Conservation (phyloP, 2,797 vertebrate genomes). For the Mormyrops boulengeri region DNA sequence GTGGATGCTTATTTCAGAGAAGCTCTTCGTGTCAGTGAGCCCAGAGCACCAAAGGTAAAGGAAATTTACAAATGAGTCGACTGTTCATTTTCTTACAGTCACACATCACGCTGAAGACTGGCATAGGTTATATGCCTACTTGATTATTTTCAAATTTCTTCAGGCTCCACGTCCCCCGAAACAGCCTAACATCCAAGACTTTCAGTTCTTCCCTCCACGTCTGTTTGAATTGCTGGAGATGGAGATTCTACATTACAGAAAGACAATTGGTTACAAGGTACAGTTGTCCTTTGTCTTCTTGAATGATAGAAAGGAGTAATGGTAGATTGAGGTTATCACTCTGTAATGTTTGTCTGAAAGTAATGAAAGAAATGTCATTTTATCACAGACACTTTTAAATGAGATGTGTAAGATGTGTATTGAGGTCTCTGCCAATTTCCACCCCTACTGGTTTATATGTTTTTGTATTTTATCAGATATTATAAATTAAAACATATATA, state of each 20-base stretch:
- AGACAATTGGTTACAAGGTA: slow-evolving; percentile 82
- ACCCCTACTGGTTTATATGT: not conserved
- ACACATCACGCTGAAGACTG: not conserved
- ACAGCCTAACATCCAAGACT: slow-evolving; percentile 82
- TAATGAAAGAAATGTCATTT: not conserved
- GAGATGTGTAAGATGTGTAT: not conserved
- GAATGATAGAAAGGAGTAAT: not conserved
- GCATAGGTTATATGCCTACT: slow-evolving; percentile 5
- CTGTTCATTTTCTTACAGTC: not conserved
- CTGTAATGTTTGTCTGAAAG: not conserved
- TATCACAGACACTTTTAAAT: not conserved
- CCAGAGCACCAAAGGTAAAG: slow-evolving; percentile 74
- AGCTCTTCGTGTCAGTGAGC: slow-evolving; percentile 76
- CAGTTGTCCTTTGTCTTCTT: not conserved
- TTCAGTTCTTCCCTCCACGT: slow-evolving; percentile 78
- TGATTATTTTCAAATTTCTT: slow-evolving; percentile 20
- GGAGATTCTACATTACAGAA: slow-evolving; percentile 79
- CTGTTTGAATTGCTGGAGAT: slow-evolving; percentile 80
- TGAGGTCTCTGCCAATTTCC: not conserved
- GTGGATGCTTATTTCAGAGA: slow-evolving; percentile 83
- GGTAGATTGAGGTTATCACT: not conserved
- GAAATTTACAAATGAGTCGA: slow-evolving; percentile 18
- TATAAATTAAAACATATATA: not conserved
- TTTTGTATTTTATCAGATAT: not conserved
- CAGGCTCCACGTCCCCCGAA: slow-evolving; percentile 78